Base-by-base conservation (phyloP, 23 tunicate species). In the Pegea sp. region DNA sequence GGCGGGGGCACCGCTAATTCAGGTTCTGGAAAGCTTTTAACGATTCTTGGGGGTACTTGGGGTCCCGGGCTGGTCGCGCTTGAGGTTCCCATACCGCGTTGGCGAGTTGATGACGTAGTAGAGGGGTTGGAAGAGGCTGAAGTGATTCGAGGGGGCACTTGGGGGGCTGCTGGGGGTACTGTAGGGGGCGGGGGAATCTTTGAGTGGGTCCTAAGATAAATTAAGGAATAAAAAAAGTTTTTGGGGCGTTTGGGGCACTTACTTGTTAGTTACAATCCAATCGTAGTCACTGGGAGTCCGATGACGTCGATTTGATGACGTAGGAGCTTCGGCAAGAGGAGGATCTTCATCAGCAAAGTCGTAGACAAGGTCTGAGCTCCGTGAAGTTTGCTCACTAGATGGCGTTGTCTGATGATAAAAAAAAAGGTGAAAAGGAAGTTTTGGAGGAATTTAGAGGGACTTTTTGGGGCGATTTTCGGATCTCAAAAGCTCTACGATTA, bases 221-320 rank as follows among this genome's bases (percentile, higher is more conserved):
- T n/a, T 42, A 42, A 42, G n/a, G 0, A 42, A 42, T 42, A 19
- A 42, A 19, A 42, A 42, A n/a, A n/a, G n/a, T n/a, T n/a, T n/a
- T n/a, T n/a, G n/a, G n/a, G n/a, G n/a, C n/a, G n/a, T n/a, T n/a
- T n/a, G n/a, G n/a, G n/a, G n/a, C n/a, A n/a, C n/a, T n/a, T n/a
- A n/a, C n/a, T n/a, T n/a, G n/a, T n/a, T 63, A 13, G 87, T 70
- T 24, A 79, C 64, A 31, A 58, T 49, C 84, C 81, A 84, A 63
- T 84, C 95, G 42, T 84, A 84, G 29, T 84, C 95, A 33, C 70
- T 58, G 4, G 95, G 95, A 24, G 74, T 77, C 13, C 95, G 38
- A 28, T 33, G 71, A n/a, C 76, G 56, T 8, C 33, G 16, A 0
- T 24, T 31, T 22, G 29, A 60, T 11, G 53, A 13, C 31, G 34